These are phyloP conservation scores for Zaprionus ghesquierei DNA, from an alignment of 1,140 invertebrate genomes.

Conservation along the genomic window DNA sequence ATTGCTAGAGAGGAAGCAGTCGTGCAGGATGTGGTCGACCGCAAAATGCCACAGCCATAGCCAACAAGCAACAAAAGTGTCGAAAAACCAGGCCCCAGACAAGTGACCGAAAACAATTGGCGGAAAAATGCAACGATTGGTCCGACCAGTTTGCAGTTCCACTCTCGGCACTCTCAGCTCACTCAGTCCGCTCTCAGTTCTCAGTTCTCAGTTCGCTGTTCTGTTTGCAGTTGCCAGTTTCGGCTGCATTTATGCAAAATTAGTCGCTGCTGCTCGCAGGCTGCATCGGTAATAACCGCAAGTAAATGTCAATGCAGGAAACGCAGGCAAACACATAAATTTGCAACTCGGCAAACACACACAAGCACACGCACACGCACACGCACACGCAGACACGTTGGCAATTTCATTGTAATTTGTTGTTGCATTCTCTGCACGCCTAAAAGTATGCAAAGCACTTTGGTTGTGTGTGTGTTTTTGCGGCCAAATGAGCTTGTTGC, in stretches of 20 bases:
- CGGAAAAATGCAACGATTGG: conserved; percentile 44
- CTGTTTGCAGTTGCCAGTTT: conserved; percentile 26
- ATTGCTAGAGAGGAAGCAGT: conserved; percentile 1
- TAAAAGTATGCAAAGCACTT: conserved; percentile 50
- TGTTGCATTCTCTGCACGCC: conserved; percentile 32
- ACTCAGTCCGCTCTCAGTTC: conserved; percentile 5
- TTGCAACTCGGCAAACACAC: conserved; percentile 19
- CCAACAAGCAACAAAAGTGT: conserved; percentile 64
- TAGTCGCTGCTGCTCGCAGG: conserved; percentile 26
- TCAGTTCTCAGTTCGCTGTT: conserved; percentile 7
- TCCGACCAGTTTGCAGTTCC: not conserved
- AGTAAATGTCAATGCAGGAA: conserved; percentile 78
- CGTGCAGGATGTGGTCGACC: conserved; percentile 25
- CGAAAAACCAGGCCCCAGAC: conserved; percentile 16
- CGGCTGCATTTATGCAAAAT: conserved; percentile 60
- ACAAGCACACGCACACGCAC: conserved; percentile 9
- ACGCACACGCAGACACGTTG: not conserved
- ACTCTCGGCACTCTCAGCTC: not conserved
- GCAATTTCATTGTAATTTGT: conserved; percentile 77
- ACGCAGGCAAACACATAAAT: conserved; percentile 63
- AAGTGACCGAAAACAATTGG: conserved; percentile 53
- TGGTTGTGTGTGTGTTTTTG: conserved; percentile 17
- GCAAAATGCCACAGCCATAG: conserved; percentile 28
- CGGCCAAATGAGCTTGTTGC: conserved; percentile 55
- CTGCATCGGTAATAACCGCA: conserved; percentile 66